Evolutionary conservation across 2,888 invertebrate genomes (phyloP).

Genomic region (Amphipyra tragopoginis): DNA sequence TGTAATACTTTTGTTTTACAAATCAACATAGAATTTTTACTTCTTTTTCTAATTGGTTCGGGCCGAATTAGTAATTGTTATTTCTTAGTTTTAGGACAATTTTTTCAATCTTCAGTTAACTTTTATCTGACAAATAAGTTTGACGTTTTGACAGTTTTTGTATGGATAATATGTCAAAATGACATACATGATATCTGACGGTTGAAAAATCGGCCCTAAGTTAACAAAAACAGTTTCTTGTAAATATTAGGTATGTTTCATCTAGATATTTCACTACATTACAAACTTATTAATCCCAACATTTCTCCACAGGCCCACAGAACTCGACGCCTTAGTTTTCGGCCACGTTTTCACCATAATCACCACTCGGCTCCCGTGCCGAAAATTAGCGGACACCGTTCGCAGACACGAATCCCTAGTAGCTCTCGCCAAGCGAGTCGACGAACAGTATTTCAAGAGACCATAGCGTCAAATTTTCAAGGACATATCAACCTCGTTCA

Average conservation of each 20-base stretch:
- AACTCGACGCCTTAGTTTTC: constrained; percentile 98
- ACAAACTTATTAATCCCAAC: neutral
- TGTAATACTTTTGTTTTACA: too few species aligned
- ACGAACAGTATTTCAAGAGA: constrained; percentile 93
- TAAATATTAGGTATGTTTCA: neutral
- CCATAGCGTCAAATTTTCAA: constrained; percentile 84
- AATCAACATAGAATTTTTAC: too few species aligned
- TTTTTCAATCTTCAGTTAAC: too few species aligned
- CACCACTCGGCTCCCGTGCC: constrained; percentile 96
- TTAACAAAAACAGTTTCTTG: too few species aligned
- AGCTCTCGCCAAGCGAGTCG: constrained; percentile 95
- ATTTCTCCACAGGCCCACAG: constrained; percentile 93
- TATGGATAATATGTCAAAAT: too few species aligned
- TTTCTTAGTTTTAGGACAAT: too few species aligned
- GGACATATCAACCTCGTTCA: constrained; percentile 85
- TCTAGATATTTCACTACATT: neutral
- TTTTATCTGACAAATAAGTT: too few species aligned
- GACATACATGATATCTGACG: too few species aligned
- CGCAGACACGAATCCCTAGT: constrained; percentile 94
- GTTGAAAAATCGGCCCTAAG: too few species aligned
- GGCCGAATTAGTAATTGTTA: too few species aligned
- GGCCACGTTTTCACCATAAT: constrained; percentile 99
- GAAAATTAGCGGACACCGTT: constrained; percentile 94
- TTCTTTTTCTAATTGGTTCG: too few species aligned
- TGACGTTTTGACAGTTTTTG: too few species aligned